A percentile compares a stretch with the other conserved stretches of the same genome.
Evolutionary conservation across 2,888 invertebrate genomes (phyloP).

Genomic region (Nomada fucata): DNA sequence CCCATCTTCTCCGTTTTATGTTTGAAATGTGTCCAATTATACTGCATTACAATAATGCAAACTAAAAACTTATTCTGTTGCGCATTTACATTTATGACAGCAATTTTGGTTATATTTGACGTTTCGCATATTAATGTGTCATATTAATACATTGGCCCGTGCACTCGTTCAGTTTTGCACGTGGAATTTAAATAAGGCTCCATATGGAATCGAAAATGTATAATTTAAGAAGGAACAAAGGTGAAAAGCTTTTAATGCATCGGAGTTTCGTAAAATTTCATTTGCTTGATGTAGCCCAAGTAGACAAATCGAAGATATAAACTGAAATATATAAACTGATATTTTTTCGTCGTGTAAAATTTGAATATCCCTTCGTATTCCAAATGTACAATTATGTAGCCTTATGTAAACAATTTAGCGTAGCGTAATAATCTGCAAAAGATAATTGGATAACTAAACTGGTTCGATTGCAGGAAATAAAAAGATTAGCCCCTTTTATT

Average conservation of each 20-base stretch:
- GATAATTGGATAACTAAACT: no score
- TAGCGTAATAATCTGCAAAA: no score
- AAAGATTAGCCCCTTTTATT: no score
- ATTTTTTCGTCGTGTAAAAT: background rate
- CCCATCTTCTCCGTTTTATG: slow-evolving; percentile 48
- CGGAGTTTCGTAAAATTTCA: background rate
- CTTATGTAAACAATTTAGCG: no score
- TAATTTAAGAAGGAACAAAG: slow-evolving; percentile 23
- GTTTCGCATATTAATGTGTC: slow-evolving; percentile 57
- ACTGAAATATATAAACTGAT: background rate
- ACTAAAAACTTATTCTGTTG: slow-evolving; percentile 60
- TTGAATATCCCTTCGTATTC: background rate
- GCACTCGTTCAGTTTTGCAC: slow-evolving; percentile 37
- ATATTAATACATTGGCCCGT: slow-evolving; percentile 45
- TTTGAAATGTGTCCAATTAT: slow-evolving; percentile 54
- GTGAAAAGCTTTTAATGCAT: background rate
- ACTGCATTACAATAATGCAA: slow-evolving; percentile 55
- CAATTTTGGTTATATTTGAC: slow-evolving; percentile 51
- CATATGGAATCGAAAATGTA: slow-evolving; percentile 19
- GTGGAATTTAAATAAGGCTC: slow-evolving; percentile 44
- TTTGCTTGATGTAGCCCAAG: no score
- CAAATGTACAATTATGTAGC: no score
- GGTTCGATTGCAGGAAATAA: no score
- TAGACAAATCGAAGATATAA: background rate
- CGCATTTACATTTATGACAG: slow-evolving; percentile 56